phyloP scores from a whole-genome alignment of 2,888 invertebrate species.

The Caenorhabditis sp. region DNA sequence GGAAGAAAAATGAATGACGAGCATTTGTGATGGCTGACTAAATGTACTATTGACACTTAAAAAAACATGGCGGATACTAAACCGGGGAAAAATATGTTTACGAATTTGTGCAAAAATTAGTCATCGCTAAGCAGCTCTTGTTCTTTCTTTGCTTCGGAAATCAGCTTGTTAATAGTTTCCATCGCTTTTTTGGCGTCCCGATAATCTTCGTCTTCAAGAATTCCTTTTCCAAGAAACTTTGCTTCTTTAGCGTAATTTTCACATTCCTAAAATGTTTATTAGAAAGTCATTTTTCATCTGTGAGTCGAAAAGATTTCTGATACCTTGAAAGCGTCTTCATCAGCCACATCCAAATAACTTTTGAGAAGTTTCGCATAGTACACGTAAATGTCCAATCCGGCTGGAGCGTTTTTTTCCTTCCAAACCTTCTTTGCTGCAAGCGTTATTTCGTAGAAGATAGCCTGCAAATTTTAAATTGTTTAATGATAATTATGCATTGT shows the following conservation, averaged over 20 bases:
- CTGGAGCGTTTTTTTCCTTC: conserved; percentile 65
- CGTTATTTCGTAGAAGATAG: conserved; percentile 64
- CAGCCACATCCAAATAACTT: conserved; percentile 70
- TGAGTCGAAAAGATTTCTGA: neutral
- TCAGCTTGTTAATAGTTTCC: conserved; percentile 65
- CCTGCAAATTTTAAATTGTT: conserved; percentile 39
- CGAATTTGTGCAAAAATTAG: too few species aligned
- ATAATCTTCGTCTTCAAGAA: conserved; percentile 65
- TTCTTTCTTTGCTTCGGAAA: conserved; percentile 62
- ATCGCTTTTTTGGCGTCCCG: conserved; percentile 65
- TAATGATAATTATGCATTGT: neutral
- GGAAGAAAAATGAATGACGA: conserved; percentile 27
- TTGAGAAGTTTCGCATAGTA: conserved; percentile 64
- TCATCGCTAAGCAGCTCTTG: conserved; percentile 59
- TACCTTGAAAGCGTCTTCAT: conserved; percentile 69
- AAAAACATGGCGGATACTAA: too few species aligned
- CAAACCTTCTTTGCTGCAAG: conserved; percentile 64
- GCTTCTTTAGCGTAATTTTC: conserved; percentile 67
- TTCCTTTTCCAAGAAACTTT: conserved; percentile 66
- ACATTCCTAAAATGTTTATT: conserved; percentile 67
- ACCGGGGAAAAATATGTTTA: too few species aligned
- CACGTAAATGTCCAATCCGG: conserved; percentile 63
- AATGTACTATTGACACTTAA: too few species aligned
- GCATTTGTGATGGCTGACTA: too few species aligned
- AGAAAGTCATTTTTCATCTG: too few species aligned